Percentiles rank a stretch among this genome's conserved stretches.
Evolutionary conservation across 1,140 invertebrate genomes (phyloP).

Genomic region (Trichoplusia ni): DNA sequence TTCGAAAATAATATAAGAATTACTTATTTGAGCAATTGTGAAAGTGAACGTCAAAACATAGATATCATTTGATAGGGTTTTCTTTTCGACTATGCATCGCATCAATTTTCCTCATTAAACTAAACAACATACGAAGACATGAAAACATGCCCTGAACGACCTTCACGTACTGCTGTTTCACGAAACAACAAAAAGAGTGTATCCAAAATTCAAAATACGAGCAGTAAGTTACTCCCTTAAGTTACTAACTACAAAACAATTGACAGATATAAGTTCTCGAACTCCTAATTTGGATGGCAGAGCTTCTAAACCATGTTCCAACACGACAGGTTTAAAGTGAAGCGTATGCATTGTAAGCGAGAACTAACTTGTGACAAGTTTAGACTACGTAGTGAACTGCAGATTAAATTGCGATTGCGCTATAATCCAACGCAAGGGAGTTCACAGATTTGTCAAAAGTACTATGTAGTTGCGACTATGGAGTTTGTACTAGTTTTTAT

Average conservation of each 20-base stretch:
- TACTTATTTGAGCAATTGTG: no score
- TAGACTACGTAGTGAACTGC: slow-evolving; percentile 47
- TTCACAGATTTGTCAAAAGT: slow-evolving; percentile 52
- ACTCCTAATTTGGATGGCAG: slow-evolving; percentile 5
- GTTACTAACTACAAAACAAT: neutral
- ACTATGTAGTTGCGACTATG: neutral
- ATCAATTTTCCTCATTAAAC: no score
- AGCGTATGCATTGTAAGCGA: slow-evolving; percentile 36
- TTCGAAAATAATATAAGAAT: no score
- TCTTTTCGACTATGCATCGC: no score
- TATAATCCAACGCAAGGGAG: slow-evolving; percentile 43
- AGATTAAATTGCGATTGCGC: slow-evolving; percentile 59
- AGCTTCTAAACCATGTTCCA: neutral
- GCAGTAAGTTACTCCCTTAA: no score
- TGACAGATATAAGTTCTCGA: slow-evolving; percentile 9
- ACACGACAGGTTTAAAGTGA: neutral
- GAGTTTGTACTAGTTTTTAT: neutral
- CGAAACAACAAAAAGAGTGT: no score
- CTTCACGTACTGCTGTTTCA: no score
- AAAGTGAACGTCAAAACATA: no score
- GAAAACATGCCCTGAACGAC: no score
- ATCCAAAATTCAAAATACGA: no score
- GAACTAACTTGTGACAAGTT: slow-evolving; percentile 41
- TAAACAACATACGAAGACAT: no score
- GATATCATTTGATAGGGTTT: no score